Percentiles rank a stretch among this genome's conserved stretches.
Evolutionary conservation across 2,888 invertebrate species (phyloP).

Genomic region (Congeria kusceri): DNA sequence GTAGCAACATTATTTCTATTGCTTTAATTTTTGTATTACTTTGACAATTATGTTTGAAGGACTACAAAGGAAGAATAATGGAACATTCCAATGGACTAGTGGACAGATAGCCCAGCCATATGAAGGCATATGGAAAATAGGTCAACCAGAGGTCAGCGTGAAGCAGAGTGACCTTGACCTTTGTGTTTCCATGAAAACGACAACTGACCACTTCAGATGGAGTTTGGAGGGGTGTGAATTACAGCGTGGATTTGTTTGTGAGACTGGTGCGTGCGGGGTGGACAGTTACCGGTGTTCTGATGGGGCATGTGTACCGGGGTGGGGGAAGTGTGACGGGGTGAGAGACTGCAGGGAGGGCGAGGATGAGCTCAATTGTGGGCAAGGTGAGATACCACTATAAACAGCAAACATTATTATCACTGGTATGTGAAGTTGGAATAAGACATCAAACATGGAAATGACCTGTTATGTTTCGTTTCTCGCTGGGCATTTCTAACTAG

Average conservation of each 20-base stretch:
- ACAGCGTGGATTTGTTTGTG: conserved; percentile 69
- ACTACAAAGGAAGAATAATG: conserved; percentile 64
- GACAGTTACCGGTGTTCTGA: conserved; percentile 71
- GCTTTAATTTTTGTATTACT: no score
- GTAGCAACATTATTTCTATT: no score
- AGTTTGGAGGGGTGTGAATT: conserved; percentile 67
- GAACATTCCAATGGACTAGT: conserved; percentile 67
- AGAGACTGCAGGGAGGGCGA: conserved; percentile 74
- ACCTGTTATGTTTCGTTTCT: no score
- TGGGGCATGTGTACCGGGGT: conserved; percentile 68
- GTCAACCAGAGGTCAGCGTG: conserved; percentile 53
- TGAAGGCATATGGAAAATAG: conserved; percentile 72
- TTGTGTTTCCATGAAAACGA: conserved; percentile 48
- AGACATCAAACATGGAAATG: no score
- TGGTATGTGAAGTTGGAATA: no score
- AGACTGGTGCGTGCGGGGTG: conserved; percentile 68
- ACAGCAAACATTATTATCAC: neutral
- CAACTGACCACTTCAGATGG: conserved; percentile 85
- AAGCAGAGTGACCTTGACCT: conserved; percentile 38
- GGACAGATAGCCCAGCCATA: conserved; percentile 56
- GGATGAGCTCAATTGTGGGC: conserved; percentile 74
- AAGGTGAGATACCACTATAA: conserved; percentile 46
- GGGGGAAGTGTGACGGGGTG: conserved; percentile 73
- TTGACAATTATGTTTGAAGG: conserved; percentile 66
- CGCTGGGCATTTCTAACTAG: no score